These are phyloP conservation scores for Stegastes partitus DNA, from an alignment of 2,113 vertebrate species.

Conservation along the genomic window DNA sequence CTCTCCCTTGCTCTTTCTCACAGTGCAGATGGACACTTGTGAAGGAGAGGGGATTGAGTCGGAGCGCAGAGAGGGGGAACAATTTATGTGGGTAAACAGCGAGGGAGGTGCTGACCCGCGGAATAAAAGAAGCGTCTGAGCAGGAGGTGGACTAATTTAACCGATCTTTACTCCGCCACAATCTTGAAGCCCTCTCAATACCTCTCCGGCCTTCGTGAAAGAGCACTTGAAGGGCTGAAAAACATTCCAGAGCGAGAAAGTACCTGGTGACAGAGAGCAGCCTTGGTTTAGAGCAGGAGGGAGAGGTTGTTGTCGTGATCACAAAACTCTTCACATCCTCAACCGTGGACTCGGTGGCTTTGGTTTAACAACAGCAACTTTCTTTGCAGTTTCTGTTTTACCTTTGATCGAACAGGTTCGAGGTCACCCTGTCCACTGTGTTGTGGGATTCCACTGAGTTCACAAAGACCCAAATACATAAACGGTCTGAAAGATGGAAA, in stretches of 20 bases:
- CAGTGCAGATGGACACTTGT: slow-evolving; percentile 51
- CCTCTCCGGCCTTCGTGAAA: slow-evolving; percentile 74
- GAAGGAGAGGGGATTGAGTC: slow-evolving; percentile 22
- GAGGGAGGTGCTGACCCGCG: slow-evolving; percentile 45
- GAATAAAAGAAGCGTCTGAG: slow-evolving; percentile 72
- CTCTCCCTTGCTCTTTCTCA: slow-evolving; percentile 40
- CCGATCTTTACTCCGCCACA: slow-evolving; percentile 70
- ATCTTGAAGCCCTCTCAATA: slow-evolving; percentile 69
- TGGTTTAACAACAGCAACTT: slow-evolving; percentile 19
- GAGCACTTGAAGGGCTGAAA: slow-evolving; percentile 79
- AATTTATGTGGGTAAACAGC: slow-evolving; percentile 75
- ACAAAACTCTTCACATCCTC: slow-evolving; percentile 50
- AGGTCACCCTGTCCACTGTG: slow-evolving; percentile 9
- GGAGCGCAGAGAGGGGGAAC: slow-evolving; percentile 46
- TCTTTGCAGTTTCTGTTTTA: slow-evolving; percentile 18
- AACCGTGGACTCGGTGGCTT: slow-evolving; percentile 19
- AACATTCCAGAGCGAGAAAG: slow-evolving; percentile 81
- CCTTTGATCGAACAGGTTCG: slow-evolving; percentile 20
- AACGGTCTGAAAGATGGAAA: slow-evolving; percentile 8
- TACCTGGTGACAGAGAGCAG: slow-evolving; percentile 69
- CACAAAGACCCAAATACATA: slow-evolving; percentile 8
- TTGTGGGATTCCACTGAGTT: not conserved
- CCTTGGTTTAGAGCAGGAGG: slow-evolving; percentile 44
- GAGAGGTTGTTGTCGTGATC: slow-evolving; percentile 53
- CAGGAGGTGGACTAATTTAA: slow-evolving; percentile 77